Percentiles rank a stretch among this genome's conserved stretches.
Evolutionary conservation across 2,113 vertebrate species (phyloP).

Genomic region (Choloepus hoffmanni): DNA sequence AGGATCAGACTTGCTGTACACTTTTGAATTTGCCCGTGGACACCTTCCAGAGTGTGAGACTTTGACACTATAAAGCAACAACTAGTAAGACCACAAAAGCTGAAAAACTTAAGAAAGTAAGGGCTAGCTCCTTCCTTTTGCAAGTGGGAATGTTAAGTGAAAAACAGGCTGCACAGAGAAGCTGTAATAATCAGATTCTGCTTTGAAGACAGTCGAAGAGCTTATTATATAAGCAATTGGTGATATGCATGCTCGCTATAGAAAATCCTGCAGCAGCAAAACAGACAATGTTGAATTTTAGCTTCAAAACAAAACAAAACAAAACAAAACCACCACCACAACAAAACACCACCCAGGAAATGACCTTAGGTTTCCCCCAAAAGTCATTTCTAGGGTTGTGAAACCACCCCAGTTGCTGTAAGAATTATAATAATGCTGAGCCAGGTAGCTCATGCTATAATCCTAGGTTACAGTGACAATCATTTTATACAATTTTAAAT

Average conservation of each 20-base stretch:
- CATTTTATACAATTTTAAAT: constrained; percentile 2
- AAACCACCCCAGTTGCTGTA: neutral
- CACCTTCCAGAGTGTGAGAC: constrained; percentile 3
- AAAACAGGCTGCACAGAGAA: neutral
- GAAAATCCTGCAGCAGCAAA: neutral
- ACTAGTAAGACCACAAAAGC: constrained; percentile 39
- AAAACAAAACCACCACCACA: neutral
- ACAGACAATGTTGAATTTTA: neutral
- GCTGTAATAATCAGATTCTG: neutral
- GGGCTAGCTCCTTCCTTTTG: neutral
- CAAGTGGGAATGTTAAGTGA: neutral
- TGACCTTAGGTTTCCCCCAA: neutral
- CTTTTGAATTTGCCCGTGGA: constrained; percentile 61
- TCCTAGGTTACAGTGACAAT: neutral
- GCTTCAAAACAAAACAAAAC: neutral
- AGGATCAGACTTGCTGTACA: constrained; percentile 15
- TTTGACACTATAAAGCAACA: constrained; percentile 50
- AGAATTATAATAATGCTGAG: constrained; percentile 28
- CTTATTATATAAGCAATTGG: neutral
- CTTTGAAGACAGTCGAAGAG: neutral
- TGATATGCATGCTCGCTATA: neutral
- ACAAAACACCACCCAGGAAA: neutral
- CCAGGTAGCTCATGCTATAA: too few species aligned
- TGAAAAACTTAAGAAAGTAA: constrained; percentile 9
- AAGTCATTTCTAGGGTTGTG: constrained; percentile 14